Base-by-base conservation (phyloP, 2,888 invertebrate species). In the Dascillus cervinus region DNA sequence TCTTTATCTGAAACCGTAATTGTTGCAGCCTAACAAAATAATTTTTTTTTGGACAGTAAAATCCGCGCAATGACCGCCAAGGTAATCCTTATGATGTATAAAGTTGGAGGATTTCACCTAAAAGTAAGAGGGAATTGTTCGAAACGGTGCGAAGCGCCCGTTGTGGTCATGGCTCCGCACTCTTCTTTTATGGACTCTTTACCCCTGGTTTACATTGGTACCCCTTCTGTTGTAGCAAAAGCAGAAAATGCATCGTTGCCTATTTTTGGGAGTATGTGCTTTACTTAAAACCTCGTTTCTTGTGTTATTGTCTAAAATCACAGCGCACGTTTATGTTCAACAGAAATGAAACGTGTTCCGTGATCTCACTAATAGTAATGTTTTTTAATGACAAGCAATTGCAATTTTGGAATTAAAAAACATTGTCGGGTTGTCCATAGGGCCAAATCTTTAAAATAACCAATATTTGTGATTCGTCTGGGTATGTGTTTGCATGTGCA, bases 101-200 rank as follows among this genome's bases (percentile, higher is more conserved):
- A 82, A 44, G 74, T 74, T 29, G 82, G 84, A 34, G 90, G 92
- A 37, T 89, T 92, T 69, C 82, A 86, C 56, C 77, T 92, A 46
- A 76, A 73, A 50, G 73, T 83, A 49, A 77, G 79, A 59, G 94
- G 94, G 29, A 70, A 71, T 46, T 29, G 72, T 69, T 64, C 60
- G 70, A 59, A 57, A 59, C 64, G 64, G 56, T 9, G 44, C 11
- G 83, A 85, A 44, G 92, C 92, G 3, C 88, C 91, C 2, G 79
- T 94, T 44, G 67, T 92, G 42, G 82, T 82, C 33, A 75, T 88
- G 40, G 92, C 90, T 3, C 94, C 94, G 2, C 95, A 95, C 63
- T 91, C 92, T 20, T 81, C 85, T 35, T 91, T 84, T 75, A 82
- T 88, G 67, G 95, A 95, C 66, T 82, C 87, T 37, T 73, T 92